These are phyloP conservation scores for Netelia melanura DNA, from an alignment of 2,888 invertebrate species.

Conservation along the genomic window DNA sequence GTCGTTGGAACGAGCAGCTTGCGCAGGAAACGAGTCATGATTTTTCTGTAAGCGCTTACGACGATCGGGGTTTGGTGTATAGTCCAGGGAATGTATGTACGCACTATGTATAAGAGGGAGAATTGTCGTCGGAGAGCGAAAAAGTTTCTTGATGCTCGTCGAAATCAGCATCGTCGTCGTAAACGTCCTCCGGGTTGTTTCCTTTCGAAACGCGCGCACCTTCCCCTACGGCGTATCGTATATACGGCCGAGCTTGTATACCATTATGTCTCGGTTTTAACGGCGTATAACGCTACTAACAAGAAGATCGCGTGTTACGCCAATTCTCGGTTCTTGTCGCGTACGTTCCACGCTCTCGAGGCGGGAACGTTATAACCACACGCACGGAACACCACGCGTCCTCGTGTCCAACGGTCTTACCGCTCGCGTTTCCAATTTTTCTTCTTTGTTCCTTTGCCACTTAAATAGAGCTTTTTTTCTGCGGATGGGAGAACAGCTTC, in stretches of 20 bases:
- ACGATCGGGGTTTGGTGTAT: neutral
- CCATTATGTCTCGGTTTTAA: slow-evolving; percentile 77
- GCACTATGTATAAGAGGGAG: slow-evolving; percentile 8
- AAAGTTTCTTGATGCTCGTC: slow-evolving; percentile 45
- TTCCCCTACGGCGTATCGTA: slow-evolving; percentile 40
- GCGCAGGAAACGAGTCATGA: slow-evolving; percentile 42
- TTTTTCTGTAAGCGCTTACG: slow-evolving; percentile 34
- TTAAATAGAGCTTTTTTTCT: too few species aligned
- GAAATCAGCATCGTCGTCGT: slow-evolving; percentile 51
- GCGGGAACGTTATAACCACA: slow-evolving; percentile 69
- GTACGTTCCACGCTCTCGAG: slow-evolving; percentile 70
- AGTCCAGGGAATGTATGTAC: neutral
- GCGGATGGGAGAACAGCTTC: too few species aligned
- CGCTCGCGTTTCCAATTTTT: slow-evolving; percentile 5
- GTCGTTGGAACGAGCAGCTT: slow-evolving; percentile 26
- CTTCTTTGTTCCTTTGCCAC: too few species aligned
- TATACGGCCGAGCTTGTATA: slow-evolving; percentile 39
- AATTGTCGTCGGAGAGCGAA: slow-evolving; percentile 30
- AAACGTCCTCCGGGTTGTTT: slow-evolving; percentile 56
- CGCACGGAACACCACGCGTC: slow-evolving; percentile 10
- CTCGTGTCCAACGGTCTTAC: slow-evolving; percentile 19
- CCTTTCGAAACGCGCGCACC: slow-evolving; percentile 48
- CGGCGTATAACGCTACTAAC: slow-evolving; percentile 79
- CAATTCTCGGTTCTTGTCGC: slow-evolving; percentile 58
- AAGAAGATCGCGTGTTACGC: slow-evolving; percentile 80